These are phyloP conservation scores for Chaetogeoica ovagalla DNA, from an alignment of 2,888 invertebrate genomes.

Conservation along the genomic window DNA sequence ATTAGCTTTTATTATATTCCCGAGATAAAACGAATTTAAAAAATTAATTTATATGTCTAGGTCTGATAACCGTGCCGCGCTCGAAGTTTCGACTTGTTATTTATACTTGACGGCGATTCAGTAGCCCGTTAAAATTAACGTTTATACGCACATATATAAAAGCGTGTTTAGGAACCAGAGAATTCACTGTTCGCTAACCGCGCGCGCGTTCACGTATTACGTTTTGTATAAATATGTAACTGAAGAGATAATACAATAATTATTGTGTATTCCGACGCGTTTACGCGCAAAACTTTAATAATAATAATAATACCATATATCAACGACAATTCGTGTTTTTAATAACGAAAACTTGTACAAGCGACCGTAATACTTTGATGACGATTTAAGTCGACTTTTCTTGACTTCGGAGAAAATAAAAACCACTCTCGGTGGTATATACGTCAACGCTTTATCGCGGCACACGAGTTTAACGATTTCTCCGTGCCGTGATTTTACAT, in stretches of 20 bases:
- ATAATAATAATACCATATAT: constrained; percentile 14
- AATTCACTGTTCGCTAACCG: constrained; percentile 36
- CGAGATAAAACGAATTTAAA: no score
- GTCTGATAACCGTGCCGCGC: no score
- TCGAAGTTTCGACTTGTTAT: no score
- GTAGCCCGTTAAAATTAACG: constrained; percentile 7
- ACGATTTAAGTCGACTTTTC: constrained; percentile 36
- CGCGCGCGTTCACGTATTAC: background rate
- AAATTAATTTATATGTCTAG: no score
- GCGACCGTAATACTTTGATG: constrained; percentile 21
- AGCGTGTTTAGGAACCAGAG: constrained; percentile 37
- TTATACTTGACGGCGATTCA: constrained; percentile 12
- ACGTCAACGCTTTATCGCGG: background rate
- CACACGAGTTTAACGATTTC: background rate
- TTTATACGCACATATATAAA: background rate
- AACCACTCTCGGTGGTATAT: background rate
- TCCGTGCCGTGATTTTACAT: background rate
- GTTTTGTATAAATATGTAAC: constrained; percentile 17
- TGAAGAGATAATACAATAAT: constrained; percentile 34
- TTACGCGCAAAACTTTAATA: constrained; percentile 39
- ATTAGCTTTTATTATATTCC: no score
- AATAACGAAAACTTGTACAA: constrained; percentile 28
- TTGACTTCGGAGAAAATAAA: background rate
- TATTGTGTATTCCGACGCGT: constrained; percentile 32
- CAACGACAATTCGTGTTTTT: constrained; percentile 33